Percentiles rank a stretch among this genome's conserved stretches.
Evolutionary conservation across 37 sponge, comb jelly and placozoan species (phyloP).

Genomic region (Petrosia ficiformis): DNA sequence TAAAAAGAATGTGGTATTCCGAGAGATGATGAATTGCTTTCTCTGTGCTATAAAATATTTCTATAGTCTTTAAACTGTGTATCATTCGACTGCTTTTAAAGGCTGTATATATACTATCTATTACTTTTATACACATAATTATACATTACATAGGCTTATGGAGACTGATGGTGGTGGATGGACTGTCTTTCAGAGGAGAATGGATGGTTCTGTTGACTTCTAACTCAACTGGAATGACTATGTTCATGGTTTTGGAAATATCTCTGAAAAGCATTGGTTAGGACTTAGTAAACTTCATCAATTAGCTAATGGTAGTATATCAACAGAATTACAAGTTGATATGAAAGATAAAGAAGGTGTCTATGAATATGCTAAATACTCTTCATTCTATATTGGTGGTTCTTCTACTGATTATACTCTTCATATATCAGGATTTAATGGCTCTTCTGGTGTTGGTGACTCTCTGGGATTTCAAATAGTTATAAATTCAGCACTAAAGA

Average conservation of each 20-base stretch:
- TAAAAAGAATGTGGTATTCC: too few species aligned
- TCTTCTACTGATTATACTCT: constrained; percentile 7
- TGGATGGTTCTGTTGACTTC: background rate
- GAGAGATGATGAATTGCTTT: too few species aligned
- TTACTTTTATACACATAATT: too few species aligned
- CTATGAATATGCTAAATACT: constrained; percentile 6
- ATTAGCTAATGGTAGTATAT: background rate
- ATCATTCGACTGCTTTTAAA: too few species aligned
- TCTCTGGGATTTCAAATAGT: constrained; percentile 16
- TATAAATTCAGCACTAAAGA: constrained; percentile 13
- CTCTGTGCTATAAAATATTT: too few species aligned
- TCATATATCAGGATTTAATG: constrained; percentile 6
- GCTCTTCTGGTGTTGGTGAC: constrained; percentile 18
- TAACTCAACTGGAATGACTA: background rate
- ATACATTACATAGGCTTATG: too few species aligned
- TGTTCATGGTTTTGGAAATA: background rate
- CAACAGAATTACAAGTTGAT: constrained; percentile 5
- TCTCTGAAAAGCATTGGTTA: background rate
- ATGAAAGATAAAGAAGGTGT: constrained; percentile 2
- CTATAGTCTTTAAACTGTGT: too few species aligned
- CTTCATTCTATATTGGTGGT: background rate
- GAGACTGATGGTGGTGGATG: constrained; percentile 4
- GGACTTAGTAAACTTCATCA: background rate
- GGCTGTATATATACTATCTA: too few species aligned
- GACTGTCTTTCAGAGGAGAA: background rate